Evolutionary conservation across 2,888 invertebrate genomes (phyloP).

Genomic region (Caenorhabditis sp.): DNA sequence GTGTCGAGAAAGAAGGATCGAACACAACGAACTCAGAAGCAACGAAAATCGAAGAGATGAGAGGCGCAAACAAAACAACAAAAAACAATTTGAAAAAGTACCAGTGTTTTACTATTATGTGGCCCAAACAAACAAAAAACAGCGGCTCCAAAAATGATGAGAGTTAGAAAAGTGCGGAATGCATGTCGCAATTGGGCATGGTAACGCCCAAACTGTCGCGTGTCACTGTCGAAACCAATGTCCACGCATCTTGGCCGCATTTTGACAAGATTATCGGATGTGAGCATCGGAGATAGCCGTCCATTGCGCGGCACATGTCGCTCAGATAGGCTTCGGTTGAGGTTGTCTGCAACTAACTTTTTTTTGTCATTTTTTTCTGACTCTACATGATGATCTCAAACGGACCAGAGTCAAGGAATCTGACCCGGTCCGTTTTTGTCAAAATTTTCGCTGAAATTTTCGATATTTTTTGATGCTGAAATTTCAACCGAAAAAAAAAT

Average conservation of each 20-base stretch:
- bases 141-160: not conserved
- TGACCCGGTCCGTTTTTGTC: too few relatives aligned
- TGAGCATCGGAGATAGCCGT: constrained; percentile 68
- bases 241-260: constrained; percentile 68
- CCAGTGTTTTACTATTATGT: not conserved
- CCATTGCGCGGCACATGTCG: constrained; percentile 66
- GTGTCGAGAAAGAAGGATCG: too few relatives aligned
- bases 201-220: constrained; percentile 58
- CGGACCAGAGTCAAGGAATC: too few relatives aligned
- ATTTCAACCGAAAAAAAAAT: too few relatives aligned
- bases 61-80: not conserved
- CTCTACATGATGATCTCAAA: too few relatives aligned
- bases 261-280: constrained; percentile 64
- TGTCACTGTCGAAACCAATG: constrained; percentile 65
- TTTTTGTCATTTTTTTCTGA: too few relatives aligned
- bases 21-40: not conserved
- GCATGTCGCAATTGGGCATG: constrained; percentile 62
- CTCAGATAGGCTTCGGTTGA: constrained; percentile 58
- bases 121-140: not conserved
- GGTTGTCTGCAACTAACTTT: constrained; percentile 34
- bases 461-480: too few relatives aligned
- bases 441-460: too few relatives aligned
- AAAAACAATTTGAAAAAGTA: not conserved
- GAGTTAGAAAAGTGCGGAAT: constrained; percentile 40
- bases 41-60: not conserved